These are phyloP conservation scores for Mimachlamys varia DNA, from an alignment of 2,888 invertebrate species.

Conservation along the genomic window DNA sequence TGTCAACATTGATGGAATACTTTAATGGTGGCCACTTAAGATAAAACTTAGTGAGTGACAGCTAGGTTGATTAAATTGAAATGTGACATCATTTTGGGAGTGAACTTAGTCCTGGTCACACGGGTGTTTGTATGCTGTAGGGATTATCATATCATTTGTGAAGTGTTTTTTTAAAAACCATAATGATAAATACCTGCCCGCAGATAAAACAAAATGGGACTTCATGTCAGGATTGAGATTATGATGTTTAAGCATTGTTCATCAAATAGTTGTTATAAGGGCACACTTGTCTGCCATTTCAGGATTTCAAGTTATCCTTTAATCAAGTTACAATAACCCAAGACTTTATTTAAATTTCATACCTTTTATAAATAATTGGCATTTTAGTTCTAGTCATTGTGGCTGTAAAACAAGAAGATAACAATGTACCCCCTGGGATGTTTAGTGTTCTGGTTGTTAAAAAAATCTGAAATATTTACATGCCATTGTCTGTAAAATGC, in stretches of 20 bases:
- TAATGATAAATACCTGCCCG: neutral
- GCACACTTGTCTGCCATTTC: neutral
- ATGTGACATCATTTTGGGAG: constrained; percentile 24
- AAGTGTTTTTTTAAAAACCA: neutral
- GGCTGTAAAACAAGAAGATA: too few relatives aligned
- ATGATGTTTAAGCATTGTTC: neutral
- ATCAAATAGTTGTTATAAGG: neutral
- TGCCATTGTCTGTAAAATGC: neutral
- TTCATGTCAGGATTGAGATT: neutral
- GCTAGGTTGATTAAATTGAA: constrained; percentile 18
- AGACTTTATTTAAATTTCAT: neutral
- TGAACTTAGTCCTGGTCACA: constrained; percentile 21
- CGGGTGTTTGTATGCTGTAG: constrained; percentile 20
- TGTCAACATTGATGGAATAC: constrained; percentile 23
- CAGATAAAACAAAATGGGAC: constrained; percentile 10
- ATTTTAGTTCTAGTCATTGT: too few relatives aligned
- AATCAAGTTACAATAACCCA: neutral
- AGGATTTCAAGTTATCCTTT: neutral
- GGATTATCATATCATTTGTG: constrained; percentile 14
- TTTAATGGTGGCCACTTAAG: constrained; percentile 24
- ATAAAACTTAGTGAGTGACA: constrained; percentile 1
- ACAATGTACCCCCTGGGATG: too few relatives aligned
- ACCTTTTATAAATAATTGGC: neutral
- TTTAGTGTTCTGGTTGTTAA: too few relatives aligned
- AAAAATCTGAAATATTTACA: neutral